Conservation (phyloP, 2,797 vertebrate genomes). For the Smutsia gigantea region DNA sequence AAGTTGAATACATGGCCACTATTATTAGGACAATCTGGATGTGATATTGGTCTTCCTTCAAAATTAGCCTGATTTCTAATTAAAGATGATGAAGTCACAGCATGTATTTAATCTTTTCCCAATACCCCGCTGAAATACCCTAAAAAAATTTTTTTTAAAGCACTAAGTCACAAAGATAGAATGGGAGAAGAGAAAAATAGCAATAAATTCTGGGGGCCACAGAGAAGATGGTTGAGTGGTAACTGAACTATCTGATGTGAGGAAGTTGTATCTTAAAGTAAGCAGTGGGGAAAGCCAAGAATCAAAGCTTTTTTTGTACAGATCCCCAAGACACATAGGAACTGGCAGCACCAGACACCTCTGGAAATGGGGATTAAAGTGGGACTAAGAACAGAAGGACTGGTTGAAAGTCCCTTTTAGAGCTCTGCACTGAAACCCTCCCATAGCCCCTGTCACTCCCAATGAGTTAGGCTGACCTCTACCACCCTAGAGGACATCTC, state of each 20-base stretch:
- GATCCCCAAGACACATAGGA: slow-evolving; percentile 18
- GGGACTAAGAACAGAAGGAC: slow-evolving; percentile 15
- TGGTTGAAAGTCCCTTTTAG: background rate
- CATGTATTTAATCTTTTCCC: background rate
- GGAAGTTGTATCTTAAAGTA: slow-evolving; percentile 42
- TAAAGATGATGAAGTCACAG: slow-evolving; percentile 41
- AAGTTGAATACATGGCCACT: background rate
- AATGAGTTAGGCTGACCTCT: background rate
- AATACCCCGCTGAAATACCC: slow-evolving; percentile 9
- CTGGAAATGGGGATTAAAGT: slow-evolving; percentile 18
- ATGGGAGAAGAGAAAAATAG: slow-evolving; percentile 15
- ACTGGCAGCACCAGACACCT: slow-evolving; percentile 22
- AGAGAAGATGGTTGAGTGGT: slow-evolving; percentile 44
- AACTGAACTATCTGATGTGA: slow-evolving; percentile 21
- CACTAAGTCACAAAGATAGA: slow-evolving; percentile 44
- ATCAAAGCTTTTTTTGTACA: slow-evolving; percentile 53
- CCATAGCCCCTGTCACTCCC: background rate
- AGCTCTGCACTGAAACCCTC: background rate
- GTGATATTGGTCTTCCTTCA: background rate
- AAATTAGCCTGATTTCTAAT: slow-evolving; percentile 26
- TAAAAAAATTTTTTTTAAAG: background rate
- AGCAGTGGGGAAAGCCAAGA: slow-evolving; percentile 38
- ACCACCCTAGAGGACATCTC: background rate
- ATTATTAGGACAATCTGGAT: slow-evolving; percentile 34
- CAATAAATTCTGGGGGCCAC: slow-evolving; percentile 37